These are phyloP conservation scores for Danionella dracula DNA, from an alignment of 2,797 vertebrate genomes.

Conservation along the genomic window DNA sequence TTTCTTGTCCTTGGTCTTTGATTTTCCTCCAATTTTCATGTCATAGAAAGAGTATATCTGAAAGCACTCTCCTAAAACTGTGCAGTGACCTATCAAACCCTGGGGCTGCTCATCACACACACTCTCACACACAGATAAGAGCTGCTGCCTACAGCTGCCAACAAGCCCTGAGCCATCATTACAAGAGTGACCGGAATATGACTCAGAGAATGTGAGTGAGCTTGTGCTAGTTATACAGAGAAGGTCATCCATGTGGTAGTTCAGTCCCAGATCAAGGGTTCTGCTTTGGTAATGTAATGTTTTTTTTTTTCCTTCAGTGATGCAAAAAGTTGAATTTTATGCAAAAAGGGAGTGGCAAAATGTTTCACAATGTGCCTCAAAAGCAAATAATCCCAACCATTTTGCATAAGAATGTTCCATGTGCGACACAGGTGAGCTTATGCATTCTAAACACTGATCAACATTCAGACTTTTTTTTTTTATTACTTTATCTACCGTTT, in stretches of 20 bases:
- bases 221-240: not conserved
- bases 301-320: too few species aligned
- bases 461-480: too few species aligned
- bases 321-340: not conserved
- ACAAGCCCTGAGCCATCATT: slow-evolving; percentile 4
- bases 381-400: not conserved
- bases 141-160: not conserved
- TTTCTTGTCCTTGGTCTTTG: slow-evolving; percentile 1
- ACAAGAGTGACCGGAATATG: slow-evolving; percentile 5
- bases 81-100: slow-evolving; percentile 58
- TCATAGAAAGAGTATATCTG: slow-evolving; percentile 25
- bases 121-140: not conserved
- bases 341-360: not conserved
- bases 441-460: not conserved
- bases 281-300: not conserved
- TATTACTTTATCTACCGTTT: too few species aligned
- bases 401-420: not conserved
- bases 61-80: slow-evolving; percentile 52
- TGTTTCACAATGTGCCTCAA: too few species aligned
- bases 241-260: not conserved
- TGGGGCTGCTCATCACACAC: slow-evolving; percentile 41
- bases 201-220: not conserved
- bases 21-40: slow-evolving; percentile 13
- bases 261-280: not conserved
- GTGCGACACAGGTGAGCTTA: not conserved